Evolutionary conservation across 2,888 invertebrate genomes (phyloP).

Genomic region (Yponomeuta evonymella): DNA sequence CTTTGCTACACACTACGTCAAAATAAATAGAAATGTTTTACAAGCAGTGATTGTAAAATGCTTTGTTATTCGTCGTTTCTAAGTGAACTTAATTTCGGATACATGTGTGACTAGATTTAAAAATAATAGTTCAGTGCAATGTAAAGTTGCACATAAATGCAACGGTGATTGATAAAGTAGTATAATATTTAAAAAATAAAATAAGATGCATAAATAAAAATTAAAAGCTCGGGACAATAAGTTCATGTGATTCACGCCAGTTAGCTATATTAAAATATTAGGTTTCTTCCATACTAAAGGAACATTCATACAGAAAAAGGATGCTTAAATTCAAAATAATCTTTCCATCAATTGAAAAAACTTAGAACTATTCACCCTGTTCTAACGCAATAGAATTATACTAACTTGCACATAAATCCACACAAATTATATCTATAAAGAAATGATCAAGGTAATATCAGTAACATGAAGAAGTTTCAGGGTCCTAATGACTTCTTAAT

Average conservation of each 20-base stretch:
- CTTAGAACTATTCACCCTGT: conserved; percentile 7
- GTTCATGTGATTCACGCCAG: neutral
- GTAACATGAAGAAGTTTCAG: conserved; percentile 12
- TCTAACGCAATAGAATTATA: conserved; percentile 14
- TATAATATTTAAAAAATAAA: no score
- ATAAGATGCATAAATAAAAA: no score
- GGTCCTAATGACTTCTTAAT: conserved; percentile 20
- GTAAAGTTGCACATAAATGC: neutral
- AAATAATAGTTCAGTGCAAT: neutral
- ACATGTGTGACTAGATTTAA: neutral
- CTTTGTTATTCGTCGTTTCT: no score
- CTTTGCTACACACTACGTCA: neutral
- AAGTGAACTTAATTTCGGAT: no score
- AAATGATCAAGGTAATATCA: conserved; percentile 18
- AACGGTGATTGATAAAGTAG: no score
- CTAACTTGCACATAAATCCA: conserved; percentile 24
- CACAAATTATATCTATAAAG: conserved; percentile 29
- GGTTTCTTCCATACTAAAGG: neutral
- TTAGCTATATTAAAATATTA: neutral
- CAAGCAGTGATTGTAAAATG: no score
- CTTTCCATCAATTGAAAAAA: neutral
- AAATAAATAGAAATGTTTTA: neutral
- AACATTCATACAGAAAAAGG: neutral
- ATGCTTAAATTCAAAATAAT: neutral
- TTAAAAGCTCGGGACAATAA: no score